Conservation (phyloP, 2,888 invertebrate species). For the Molanna angustata region DNA sequence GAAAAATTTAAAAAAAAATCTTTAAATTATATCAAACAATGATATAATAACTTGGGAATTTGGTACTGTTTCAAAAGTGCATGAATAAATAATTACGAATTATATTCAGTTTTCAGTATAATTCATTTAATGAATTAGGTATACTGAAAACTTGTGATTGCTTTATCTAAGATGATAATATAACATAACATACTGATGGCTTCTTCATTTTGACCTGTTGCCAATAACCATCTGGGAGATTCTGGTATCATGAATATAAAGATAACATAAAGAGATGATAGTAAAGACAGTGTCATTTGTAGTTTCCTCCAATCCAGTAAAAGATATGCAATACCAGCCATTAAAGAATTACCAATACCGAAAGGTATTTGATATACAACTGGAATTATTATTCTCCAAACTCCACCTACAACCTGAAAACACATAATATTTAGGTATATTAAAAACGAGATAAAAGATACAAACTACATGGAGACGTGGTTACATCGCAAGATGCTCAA, state of each 20-base stretch:
- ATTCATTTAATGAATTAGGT: too few relatives aligned
- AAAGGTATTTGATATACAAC: constrained; percentile 64
- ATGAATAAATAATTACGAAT: too few relatives aligned
- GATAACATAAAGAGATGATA: constrained; percentile 51
- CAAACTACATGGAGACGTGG: too few relatives aligned
- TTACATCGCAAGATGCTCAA: too few relatives aligned
- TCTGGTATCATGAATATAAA: constrained; percentile 56
- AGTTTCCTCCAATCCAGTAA: constrained; percentile 61
- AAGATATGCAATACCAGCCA: constrained; percentile 57
- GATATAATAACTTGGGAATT: too few relatives aligned
- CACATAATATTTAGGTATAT: neutral
- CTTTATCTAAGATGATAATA: too few relatives aligned
- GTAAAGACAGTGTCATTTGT: constrained; percentile 53
- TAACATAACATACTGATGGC: constrained; percentile 51
- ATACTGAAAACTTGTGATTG: too few relatives aligned
- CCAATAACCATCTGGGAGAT: constrained; percentile 62
- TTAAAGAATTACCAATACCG: constrained; percentile 56
- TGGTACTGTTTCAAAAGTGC: too few relatives aligned
- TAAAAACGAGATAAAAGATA: too few relatives aligned
- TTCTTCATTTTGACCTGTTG: constrained; percentile 50
- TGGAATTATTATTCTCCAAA: constrained; percentile 59
- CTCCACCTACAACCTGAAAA: constrained; percentile 54
- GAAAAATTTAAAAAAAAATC: too few relatives aligned
- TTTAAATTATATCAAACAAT: too few relatives aligned
- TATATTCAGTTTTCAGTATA: too few relatives aligned